phyloP scores from a whole-genome alignment of 2,888 invertebrate genomes.

The Arctia plantaginis region DNA sequence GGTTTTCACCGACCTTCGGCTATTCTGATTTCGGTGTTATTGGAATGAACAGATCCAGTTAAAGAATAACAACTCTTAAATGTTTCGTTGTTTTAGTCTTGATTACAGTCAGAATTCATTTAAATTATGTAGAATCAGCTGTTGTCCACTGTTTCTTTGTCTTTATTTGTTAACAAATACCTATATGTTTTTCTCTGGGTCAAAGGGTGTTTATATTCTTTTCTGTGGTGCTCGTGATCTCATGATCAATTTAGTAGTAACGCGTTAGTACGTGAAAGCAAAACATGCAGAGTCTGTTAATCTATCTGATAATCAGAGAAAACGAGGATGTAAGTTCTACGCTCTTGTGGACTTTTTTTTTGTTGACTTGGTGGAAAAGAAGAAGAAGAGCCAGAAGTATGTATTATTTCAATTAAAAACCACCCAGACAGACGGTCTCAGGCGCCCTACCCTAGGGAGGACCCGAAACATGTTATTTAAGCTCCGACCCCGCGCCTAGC shows the following conservation, averaged over 20 bases:
- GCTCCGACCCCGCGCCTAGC: too few relatives aligned
- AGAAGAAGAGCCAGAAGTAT: too few relatives aligned
- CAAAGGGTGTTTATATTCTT: too few relatives aligned
- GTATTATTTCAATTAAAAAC: too few relatives aligned
- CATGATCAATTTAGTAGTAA: too few relatives aligned
- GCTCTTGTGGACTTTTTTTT: too few relatives aligned
- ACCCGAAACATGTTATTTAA: too few relatives aligned
- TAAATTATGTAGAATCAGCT: background rate
- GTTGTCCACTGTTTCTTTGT: background rate
- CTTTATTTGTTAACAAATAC: background rate
- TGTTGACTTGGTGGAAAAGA: too few relatives aligned
- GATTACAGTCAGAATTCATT: background rate
- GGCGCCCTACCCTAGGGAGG: too few relatives aligned
- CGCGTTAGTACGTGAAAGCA: too few relatives aligned
- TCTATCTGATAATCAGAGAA: background rate
- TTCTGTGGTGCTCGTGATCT: too few relatives aligned
- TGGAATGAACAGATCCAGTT: background rate
- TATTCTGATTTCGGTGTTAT: background rate
- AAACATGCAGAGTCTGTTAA: background rate
- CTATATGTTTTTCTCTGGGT: background rate
- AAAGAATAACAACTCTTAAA: background rate
- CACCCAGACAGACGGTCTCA: too few relatives aligned
- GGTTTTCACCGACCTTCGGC: background rate
- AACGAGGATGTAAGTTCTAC: background rate
- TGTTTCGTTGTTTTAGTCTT: background rate